Percentiles rank a stretch among this genome's conserved stretches.
These are phyloP conservation scores for Smittia sp. DNA, from an alignment of 2,888 invertebrate genomes.

Conservation along the genomic window DNA sequence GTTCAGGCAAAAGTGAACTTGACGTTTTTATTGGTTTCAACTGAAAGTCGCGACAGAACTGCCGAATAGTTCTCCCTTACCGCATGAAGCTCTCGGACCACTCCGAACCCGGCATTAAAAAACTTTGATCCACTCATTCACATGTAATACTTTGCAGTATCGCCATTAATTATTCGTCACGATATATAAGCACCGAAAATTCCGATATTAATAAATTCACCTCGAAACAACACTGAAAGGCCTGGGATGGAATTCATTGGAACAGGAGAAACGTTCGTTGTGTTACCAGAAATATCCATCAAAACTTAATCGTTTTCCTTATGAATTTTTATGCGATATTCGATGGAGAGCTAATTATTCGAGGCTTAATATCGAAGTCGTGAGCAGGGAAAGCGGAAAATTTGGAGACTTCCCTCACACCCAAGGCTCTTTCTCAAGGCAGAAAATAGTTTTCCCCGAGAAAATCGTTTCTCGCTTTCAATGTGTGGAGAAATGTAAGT, in stretches of 20 bases:
- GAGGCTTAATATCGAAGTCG: not conserved
- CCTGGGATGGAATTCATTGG: conserved; percentile 10
- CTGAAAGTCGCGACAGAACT: no score
- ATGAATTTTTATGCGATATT: conserved; percentile 41
- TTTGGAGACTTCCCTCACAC: not conserved
- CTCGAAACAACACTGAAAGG: not conserved
- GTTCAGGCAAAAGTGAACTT: no score
- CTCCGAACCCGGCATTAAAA: not conserved
- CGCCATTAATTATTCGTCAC: conserved; percentile 42
- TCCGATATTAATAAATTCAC: conserved; percentile 42
- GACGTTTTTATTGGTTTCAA: no score
- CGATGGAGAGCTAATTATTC: conserved; percentile 32
- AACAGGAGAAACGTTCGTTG: conserved; percentile 19
- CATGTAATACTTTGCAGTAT: conserved; percentile 23
- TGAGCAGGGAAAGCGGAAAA: not conserved
- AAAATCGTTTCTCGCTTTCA: conserved; percentile 29
- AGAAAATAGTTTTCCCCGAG: not conserved
- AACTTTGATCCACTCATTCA: conserved; percentile 13
- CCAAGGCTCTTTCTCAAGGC: not conserved
- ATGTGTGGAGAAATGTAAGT: conserved; percentile 5
- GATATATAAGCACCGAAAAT: conserved; percentile 39
- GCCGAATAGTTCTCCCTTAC: no score
- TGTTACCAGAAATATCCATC: conserved; percentile 40
- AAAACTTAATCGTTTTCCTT: conserved; percentile 37
- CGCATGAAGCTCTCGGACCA: no score